Evolutionary conservation across 1,140 invertebrate species (phyloP).

Genomic region (Plodia interpunctella): DNA sequence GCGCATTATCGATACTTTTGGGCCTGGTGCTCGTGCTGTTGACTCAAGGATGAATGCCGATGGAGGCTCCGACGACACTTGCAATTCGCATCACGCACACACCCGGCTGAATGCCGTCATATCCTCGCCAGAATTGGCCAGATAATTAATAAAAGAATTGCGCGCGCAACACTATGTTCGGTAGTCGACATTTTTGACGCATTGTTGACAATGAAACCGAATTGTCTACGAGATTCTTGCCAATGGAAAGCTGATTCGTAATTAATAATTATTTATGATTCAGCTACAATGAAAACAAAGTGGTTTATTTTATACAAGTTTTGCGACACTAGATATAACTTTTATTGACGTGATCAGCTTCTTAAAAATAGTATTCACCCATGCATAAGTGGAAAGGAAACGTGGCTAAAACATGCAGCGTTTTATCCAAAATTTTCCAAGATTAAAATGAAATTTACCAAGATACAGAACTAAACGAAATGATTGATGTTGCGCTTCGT

Average conservation of each 20-base stretch:
- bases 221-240: conserved; percentile 19
- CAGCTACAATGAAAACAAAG: too few species aligned
- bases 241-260: background rate
- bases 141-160: conserved; percentile 72
- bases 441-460: background rate
- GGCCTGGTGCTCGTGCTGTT: conserved; percentile 11
- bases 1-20: conserved; percentile 16
- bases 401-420: too few species aligned
- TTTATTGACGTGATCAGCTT: too few species aligned
- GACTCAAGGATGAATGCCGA: conserved; percentile 64
- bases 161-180: conserved; percentile 60
- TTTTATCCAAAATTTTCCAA: too few species aligned
- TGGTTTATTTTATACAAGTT: too few species aligned
- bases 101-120: conserved; percentile 61
- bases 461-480: background rate
- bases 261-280: background rate
- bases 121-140: conserved; percentile 68
- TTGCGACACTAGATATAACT: too few species aligned
- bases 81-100: conserved; percentile 61
- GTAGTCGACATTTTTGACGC: conserved; percentile 49
- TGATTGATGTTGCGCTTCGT: background rate
- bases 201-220: conserved; percentile 41
- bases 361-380: too few species aligned
- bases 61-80: conserved; percentile 10
- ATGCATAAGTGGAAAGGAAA: too few species aligned